Percentiles rank a stretch among this genome's conserved stretches.
phyloP scores from a whole-genome alignment of 2,797 vertebrate species.

The Coccyzus lansbergi region DNA sequence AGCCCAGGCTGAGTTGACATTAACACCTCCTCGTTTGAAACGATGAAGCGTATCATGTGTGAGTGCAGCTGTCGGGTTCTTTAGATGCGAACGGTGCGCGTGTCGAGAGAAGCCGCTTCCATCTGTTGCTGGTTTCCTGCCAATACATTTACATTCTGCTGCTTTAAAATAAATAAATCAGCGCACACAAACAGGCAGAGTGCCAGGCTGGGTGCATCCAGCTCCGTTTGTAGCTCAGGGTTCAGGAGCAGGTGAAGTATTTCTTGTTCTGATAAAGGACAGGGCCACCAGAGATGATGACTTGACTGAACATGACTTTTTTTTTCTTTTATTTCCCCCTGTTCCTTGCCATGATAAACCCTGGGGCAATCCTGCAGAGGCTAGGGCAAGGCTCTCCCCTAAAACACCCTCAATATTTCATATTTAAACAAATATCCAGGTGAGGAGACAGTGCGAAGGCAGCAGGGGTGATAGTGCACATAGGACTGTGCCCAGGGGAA shows the following conservation, averaged over 20 bases:
- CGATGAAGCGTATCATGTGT: background rate
- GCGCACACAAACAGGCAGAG: background rate
- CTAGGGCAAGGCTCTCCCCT: background rate
- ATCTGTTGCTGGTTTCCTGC: background rate
- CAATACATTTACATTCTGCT: background rate
- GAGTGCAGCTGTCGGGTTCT: background rate
- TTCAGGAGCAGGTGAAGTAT: background rate
- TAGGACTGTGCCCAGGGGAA: background rate
- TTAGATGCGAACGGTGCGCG: background rate
- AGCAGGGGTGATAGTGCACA: fast-evolving
- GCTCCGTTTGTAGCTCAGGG: background rate
- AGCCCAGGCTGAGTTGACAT: background rate
- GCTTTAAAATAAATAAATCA: background rate
- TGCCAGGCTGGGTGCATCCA: background rate
- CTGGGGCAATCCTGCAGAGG: fast-evolving
- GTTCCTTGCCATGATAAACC: background rate
- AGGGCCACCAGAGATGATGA: background rate
- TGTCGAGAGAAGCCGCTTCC: background rate
- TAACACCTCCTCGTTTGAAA: background rate
- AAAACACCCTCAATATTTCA: background rate
- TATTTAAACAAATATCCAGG: fast-evolving
- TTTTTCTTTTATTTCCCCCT: too few species aligned
- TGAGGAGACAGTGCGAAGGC: background rate
- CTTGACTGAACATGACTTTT: background rate
- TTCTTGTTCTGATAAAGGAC: background rate